These are phyloP conservation scores for Hydractinia echinata DNA, from an alignment of 30 jellyfish, hydroid and myxozoan genomes.

Conservation along the genomic window DNA sequence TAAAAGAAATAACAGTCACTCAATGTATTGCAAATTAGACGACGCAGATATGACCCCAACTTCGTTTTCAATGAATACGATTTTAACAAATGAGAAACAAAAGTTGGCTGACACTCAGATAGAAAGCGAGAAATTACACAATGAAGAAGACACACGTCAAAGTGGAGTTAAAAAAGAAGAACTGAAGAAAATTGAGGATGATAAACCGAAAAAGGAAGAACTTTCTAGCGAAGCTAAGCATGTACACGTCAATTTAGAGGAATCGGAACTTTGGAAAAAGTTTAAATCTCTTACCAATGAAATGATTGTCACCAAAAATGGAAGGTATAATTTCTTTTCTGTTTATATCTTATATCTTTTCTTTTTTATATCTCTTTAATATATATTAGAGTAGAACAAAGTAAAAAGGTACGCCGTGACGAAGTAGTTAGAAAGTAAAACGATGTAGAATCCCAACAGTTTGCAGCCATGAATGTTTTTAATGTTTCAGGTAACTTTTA, in stretches of 20 bases:
- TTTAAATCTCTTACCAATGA: constrained; percentile 81
- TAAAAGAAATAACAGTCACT: background rate
- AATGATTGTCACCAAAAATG: constrained; percentile 97
- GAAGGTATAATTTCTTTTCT: constrained; percentile 56
- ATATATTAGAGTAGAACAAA: too few species aligned
- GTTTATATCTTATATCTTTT: background rate
- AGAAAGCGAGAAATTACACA: background rate
- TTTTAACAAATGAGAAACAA: constrained; percentile 48
- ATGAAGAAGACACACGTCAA: constrained; percentile 6
- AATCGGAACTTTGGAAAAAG: constrained; percentile 83
- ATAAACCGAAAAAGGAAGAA: constrained; percentile 34
- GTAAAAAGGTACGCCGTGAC: too few species aligned
- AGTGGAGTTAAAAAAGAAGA: constrained; percentile 1
- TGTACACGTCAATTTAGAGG: constrained; percentile 80
- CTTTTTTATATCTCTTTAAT: too few species aligned
- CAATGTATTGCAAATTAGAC: constrained; percentile 31
- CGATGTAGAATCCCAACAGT: too few species aligned
- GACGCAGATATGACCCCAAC: constrained; percentile 73
- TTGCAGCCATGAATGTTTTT: too few species aligned
- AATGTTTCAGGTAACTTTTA: too few species aligned
- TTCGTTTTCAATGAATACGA: constrained; percentile 77
- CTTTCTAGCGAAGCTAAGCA: constrained; percentile 45
- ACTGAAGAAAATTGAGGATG: constrained; percentile 39
- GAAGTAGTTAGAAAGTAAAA: too few species aligned
- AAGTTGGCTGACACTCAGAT: constrained; percentile 8